A percentile compares a stretch with the other conserved stretches of the same genome.
phyloP scores from a whole-genome alignment of 1,140 invertebrate genomes.

The Ladona fulva region DNA sequence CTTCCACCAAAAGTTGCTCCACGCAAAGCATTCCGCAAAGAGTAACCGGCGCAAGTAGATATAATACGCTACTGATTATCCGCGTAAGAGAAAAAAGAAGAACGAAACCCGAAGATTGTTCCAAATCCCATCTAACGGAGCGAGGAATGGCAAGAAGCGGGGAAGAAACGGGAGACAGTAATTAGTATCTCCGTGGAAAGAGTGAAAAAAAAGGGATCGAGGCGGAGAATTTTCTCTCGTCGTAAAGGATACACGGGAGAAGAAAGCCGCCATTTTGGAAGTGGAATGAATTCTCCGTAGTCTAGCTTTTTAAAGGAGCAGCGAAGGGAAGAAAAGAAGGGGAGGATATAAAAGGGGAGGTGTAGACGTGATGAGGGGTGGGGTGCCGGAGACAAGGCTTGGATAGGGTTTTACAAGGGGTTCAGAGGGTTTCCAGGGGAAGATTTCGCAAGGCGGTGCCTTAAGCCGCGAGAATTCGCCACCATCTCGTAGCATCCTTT shows the following conservation, averaged over 20 bases:
- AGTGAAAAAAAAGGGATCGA: background rate
- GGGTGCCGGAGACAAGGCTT: background rate
- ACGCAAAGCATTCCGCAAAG: no score
- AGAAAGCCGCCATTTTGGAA: background rate
- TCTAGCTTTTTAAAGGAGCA: background rate
- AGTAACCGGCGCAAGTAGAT: no score
- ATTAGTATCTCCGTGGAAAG: background rate
- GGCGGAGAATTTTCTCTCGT: background rate
- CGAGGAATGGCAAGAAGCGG: no score
- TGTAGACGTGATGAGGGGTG: background rate
- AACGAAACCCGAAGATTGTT: no score
- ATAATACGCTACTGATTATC: no score
- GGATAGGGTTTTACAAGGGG: background rate
- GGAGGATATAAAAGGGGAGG: background rate
- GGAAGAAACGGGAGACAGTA: background rate
- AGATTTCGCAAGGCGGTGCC: conserved; percentile 1
- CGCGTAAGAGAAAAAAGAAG: no score
- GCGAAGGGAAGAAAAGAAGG: background rate
- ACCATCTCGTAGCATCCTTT: background rate
- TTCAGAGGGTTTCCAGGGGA: background rate
- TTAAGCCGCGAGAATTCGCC: background rate
- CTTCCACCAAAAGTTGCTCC: no score
- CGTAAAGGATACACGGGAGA: background rate
- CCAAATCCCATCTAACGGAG: no score
- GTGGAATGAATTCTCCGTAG: background rate